phyloP scores from a whole-genome alignment of 1,140 invertebrate species.

The Carcinoscorpius rotundicauda region DNA sequence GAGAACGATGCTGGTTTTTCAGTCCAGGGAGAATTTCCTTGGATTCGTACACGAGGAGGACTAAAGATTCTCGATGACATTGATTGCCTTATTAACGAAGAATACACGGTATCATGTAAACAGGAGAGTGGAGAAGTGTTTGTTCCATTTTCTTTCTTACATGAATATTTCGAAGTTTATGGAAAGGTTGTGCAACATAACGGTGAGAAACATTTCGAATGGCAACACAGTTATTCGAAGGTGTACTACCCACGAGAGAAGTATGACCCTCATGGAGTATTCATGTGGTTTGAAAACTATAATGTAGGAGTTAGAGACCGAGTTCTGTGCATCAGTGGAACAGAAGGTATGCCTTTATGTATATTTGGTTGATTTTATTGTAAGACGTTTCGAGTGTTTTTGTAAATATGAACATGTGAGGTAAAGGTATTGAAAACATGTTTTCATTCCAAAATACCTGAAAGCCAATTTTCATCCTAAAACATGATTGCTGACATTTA shows the following conservation, averaged over 20 bases:
- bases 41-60: slow-evolving; percentile 2
- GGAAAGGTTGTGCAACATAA: slow-evolving; percentile 48
- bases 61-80: slow-evolving; percentile 49
- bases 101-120: slow-evolving; percentile 67
- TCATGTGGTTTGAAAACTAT: slow-evolving; percentile 95
- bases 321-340: slow-evolving; percentile 88
- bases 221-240: slow-evolving; percentile 88
- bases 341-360: slow-evolving; percentile 45
- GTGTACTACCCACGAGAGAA: slow-evolving; percentile 74
- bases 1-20: slow-evolving; percentile 5
- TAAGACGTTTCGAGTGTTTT: too few species aligned
- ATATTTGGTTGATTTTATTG: too few species aligned
- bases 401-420: too few species aligned
- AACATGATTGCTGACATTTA: too few species aligned
- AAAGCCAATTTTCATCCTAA: too few species aligned
- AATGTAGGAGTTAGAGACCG: slow-evolving; percentile 90
- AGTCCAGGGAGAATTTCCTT: slow-evolving; percentile 1
- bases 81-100: slow-evolving; percentile 80
- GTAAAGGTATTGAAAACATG: too few species aligned
- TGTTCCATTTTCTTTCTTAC: slow-evolving; percentile 81
- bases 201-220: slow-evolving; percentile 55
- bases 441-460: too few species aligned
- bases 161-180: slow-evolving; percentile 87
- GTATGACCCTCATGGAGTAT: slow-evolving; percentile 76
- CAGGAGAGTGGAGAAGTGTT: slow-evolving; percentile 78